phyloP scores from a whole-genome alignment of 2,113 vertebrate genomes.

The Motacilla tschutschensis region DNA sequence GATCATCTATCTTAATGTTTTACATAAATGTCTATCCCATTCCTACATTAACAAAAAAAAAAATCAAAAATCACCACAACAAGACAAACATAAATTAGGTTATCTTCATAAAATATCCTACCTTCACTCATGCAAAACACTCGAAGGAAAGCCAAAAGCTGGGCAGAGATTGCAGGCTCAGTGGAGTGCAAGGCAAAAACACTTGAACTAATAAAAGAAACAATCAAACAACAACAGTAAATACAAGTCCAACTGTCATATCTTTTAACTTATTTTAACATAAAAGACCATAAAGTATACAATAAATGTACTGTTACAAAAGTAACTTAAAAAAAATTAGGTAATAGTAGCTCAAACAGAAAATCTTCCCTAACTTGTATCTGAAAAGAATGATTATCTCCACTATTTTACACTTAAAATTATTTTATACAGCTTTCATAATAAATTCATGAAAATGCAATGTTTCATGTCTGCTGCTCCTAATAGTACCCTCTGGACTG shows the following conservation, averaged over 20 bases:
- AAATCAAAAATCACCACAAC: background rate
- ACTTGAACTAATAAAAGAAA: slow-evolving; percentile 81
- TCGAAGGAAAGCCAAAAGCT: slow-evolving; percentile 94
- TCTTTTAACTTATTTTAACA: background rate
- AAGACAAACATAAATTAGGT: background rate
- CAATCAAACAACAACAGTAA: background rate
- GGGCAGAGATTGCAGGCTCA: slow-evolving; percentile 92
- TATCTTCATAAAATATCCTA: slow-evolving; percentile 62
- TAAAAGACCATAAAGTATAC: background rate
- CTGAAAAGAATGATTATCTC: slow-evolving; percentile 9
- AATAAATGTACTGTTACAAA: background rate
- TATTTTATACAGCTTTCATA: background rate
- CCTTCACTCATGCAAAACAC: slow-evolving; percentile 99
- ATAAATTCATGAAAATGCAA: slow-evolving; percentile 23
- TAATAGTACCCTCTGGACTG: slow-evolving; percentile 43
- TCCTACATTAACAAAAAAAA: background rate
- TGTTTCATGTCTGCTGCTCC: slow-evolving; percentile 49
- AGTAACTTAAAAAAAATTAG: background rate
- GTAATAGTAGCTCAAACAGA: background rate
- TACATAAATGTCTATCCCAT: background rate
- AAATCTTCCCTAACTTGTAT: background rate
- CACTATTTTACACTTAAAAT: slow-evolving; percentile 22
- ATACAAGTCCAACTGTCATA: background rate
- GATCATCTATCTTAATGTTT: background rate
- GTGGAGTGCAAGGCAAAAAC: slow-evolving; percentile 91